A percentile compares a stretch with the other conserved stretches of the same genome.
phyloP scores from a whole-genome alignment of 2,888 invertebrate genomes.

The Drepanosiphum platanoidis region DNA sequence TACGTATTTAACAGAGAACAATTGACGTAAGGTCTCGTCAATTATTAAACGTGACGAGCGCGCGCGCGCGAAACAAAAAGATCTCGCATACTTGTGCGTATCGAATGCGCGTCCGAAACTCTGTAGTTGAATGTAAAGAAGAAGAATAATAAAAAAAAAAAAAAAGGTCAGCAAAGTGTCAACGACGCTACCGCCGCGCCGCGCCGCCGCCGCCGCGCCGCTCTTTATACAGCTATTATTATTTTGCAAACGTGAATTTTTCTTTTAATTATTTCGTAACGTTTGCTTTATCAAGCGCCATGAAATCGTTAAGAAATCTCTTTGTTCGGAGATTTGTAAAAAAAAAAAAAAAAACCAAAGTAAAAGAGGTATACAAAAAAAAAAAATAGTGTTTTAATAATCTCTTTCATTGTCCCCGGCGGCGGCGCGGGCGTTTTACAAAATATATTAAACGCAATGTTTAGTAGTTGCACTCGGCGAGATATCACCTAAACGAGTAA shows the following conservation, averaged over 20 bases:
- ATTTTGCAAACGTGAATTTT: constrained; percentile 3
- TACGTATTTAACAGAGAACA: not conserved
- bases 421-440: not conserved
- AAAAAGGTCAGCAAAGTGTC: not conserved
- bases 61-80: not conserved
- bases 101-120: not conserved
- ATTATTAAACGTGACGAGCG: not conserved
- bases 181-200: not conserved
- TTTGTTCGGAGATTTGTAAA: constrained; percentile 4
- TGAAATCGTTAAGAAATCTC: constrained; percentile 31
- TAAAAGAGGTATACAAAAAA: not conserved
- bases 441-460: not conserved
- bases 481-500: not conserved
- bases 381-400: constrained; percentile 33
- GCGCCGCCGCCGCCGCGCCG: no score
- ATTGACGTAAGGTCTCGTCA: not conserved
- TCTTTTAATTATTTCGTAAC: constrained; percentile 40
- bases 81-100: not conserved
- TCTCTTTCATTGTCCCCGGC: constrained; percentile 18
- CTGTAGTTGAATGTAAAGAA: not conserved
- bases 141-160: no score
- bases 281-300: constrained; percentile 25
- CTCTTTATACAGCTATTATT: constrained; percentile 6
- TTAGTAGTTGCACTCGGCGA: not conserved
- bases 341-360: not conserved